A percentile compares a stretch with the other conserved stretches of the same genome.
Conservation (phyloP, 2,888 invertebrate species). For the Protula sp. region DNA sequence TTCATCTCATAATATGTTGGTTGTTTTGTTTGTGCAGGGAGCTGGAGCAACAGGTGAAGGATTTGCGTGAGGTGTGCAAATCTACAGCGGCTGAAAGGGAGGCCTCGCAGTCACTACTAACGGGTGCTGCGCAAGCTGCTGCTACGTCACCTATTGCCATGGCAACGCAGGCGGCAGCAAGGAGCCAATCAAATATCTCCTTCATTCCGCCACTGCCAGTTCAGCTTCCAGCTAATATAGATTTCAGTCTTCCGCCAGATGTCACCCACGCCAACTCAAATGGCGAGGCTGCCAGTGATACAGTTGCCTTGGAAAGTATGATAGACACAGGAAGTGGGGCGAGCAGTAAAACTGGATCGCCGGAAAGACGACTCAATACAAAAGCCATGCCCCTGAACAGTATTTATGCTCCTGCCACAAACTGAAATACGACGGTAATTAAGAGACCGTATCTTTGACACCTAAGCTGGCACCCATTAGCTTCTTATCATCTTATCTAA, state of each 20-base stretch:
- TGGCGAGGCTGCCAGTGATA: background rate
- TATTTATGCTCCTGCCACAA: slow-evolving; percentile 19
- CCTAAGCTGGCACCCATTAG: no score
- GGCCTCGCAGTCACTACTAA: background rate
- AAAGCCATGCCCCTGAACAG: background rate
- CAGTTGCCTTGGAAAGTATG: no score
- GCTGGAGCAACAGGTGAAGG: slow-evolving; percentile 42
- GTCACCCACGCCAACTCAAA: no score
- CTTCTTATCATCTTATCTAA: no score
- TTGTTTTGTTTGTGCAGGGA: slow-evolving; percentile 32
- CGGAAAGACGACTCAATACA: no score
- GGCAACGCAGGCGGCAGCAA: background rate
- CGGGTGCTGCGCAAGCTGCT: background rate
- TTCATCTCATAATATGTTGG: background rate
- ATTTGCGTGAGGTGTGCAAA: slow-evolving; percentile 40
- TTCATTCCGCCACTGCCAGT: background rate
- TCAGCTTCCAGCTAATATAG: background rate
- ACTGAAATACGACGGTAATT: no score
- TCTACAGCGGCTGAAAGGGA: slow-evolving; percentile 24
- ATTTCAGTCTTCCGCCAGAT: background rate
- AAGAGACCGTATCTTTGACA: no score
- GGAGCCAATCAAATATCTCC: background rate
- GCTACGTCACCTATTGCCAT: background rate
- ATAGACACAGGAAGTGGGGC: background rate
- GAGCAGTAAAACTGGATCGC: no score